These are phyloP conservation scores for Oikopleura albicans DNA, from an alignment of 23 tunicate species.

Conservation along the genomic window DNA sequence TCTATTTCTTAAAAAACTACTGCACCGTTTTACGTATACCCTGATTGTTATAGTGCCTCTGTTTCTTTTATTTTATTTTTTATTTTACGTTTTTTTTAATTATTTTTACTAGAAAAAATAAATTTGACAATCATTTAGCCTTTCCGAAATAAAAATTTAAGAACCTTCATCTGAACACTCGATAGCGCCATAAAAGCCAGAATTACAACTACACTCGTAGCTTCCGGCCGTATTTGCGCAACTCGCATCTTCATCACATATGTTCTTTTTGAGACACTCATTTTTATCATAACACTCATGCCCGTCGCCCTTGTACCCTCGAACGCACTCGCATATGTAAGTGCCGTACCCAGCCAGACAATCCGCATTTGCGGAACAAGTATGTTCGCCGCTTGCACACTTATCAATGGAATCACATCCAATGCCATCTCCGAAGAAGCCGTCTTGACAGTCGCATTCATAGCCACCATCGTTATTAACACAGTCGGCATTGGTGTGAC, in stretches of 20 bases:
- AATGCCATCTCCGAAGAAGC: neutral
- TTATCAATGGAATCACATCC: slow-evolving; percentile 22
- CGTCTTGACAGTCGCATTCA: neutral
- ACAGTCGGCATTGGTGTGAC: neutral
- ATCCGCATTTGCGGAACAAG: slow-evolving; percentile 21
- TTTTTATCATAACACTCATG: slow-evolving; percentile 22
- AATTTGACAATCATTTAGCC: no score
- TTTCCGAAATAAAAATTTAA: no score
- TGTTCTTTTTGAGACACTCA: slow-evolving; percentile 24
- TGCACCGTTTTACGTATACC: no score
- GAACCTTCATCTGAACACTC: no score
- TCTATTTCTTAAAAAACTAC: no score
- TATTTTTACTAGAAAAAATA: no score
- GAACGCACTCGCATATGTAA: slow-evolving; percentile 20
- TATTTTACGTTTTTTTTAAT: no score
- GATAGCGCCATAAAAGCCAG: neutral
- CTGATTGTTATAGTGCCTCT: no score
- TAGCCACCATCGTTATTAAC: neutral
- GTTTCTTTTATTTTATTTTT: no score
- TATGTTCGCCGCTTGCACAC: slow-evolving; percentile 19
- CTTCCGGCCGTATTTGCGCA: neutral
- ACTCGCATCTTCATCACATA: slow-evolving; percentile 13
- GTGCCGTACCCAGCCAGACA: slow-evolving; percentile 25
- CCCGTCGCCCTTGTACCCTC: slow-evolving; percentile 31
- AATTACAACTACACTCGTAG: neutral